phyloP scores from a whole-genome alignment of 2,797 vertebrate species.

The Podargus strigoides region DNA sequence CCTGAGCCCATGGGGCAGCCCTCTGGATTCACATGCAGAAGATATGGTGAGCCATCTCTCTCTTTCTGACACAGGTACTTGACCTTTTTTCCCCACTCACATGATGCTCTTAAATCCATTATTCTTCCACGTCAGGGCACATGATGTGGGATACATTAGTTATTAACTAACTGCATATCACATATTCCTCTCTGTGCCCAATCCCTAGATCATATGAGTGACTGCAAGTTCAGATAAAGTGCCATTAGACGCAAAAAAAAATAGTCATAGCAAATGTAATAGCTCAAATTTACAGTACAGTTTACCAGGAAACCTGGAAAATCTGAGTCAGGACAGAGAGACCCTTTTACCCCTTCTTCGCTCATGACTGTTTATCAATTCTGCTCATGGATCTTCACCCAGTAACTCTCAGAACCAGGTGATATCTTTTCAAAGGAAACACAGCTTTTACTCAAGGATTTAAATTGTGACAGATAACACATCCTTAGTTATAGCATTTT shows the following conservation, averaged over 20 bases:
- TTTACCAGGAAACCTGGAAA: background rate
- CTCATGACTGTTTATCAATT: background rate
- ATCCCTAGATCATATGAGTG: background rate
- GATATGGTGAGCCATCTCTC: background rate
- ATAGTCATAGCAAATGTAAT: background rate
- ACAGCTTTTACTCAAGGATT: background rate
- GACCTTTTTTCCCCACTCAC: background rate
- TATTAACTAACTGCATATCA: background rate
- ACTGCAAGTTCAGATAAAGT: background rate
- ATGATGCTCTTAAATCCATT: background rate
- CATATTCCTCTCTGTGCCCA: background rate
- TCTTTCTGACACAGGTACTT: background rate
- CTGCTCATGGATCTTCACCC: background rate
- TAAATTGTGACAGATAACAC: background rate
- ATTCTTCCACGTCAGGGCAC: background rate
- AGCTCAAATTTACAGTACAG: background rate
- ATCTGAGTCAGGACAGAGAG: background rate
- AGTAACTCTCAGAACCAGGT: background rate
- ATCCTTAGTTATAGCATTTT: background rate
- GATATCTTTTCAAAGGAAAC: background rate
- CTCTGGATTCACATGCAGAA: background rate
- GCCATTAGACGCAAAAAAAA: background rate
- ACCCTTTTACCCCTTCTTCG: background rate
- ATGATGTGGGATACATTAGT: background rate
- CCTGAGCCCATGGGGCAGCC: background rate